Percentiles rank a stretch among this genome's conserved stretches.
Evolutionary conservation across 2,113 vertebrate species (phyloP).

Genomic region (Serinus canaria): DNA sequence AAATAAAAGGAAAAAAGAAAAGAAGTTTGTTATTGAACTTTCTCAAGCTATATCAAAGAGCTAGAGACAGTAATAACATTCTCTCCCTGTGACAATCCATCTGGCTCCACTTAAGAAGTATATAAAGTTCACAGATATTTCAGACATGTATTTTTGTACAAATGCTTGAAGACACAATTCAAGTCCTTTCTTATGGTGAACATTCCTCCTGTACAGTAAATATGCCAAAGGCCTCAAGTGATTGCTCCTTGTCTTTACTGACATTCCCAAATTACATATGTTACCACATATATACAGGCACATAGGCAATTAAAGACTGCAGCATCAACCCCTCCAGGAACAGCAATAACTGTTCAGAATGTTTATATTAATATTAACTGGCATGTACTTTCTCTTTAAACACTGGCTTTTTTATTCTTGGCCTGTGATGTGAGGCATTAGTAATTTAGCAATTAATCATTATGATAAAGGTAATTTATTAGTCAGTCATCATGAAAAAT

Average conservation of each 20-base stretch:
- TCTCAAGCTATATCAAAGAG: background rate
- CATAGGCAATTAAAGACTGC: constrained; percentile 19
- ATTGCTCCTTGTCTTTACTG: background rate
- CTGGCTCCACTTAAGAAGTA: background rate
- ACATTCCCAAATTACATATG: background rate
- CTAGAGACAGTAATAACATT: background rate
- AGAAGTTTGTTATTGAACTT: background rate
- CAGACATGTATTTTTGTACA: constrained; percentile 5
- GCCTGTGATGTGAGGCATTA: constrained; percentile 58
- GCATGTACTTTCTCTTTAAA: constrained; percentile 57
- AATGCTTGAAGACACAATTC: background rate
- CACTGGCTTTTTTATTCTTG: constrained; percentile 53
- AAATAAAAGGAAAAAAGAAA: background rate
- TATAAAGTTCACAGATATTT: constrained; percentile 14
- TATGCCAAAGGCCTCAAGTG: background rate
- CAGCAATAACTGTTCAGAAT: background rate
- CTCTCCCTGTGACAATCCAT: background rate
- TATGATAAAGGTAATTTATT: constrained; percentile 72
- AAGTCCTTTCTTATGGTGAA: background rate
- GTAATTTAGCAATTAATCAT: constrained; percentile 68
- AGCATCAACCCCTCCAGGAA: constrained; percentile 4
- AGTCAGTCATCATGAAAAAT: constrained; percentile 72
- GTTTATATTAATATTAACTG: constrained; percentile 59
- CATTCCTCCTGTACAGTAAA: background rate
- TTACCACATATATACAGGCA: background rate